Evolutionary conservation across 2,888 invertebrate genomes (phyloP).

Genomic region (Stenotaenia linearis): DNA sequence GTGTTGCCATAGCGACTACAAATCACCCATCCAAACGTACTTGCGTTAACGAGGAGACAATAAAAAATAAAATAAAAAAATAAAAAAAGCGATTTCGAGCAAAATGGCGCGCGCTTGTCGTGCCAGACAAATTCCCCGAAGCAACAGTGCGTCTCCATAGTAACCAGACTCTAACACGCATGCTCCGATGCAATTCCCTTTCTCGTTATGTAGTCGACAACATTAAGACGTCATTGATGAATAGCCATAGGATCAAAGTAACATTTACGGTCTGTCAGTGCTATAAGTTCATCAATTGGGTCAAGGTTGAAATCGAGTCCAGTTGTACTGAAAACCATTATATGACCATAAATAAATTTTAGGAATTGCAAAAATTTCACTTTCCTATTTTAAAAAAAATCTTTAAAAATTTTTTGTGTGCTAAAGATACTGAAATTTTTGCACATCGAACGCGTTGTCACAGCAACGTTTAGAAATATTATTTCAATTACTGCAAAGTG

Average conservation of each 20-base stretch:
- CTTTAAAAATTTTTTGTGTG: neutral
- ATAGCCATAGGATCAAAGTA: neutral
- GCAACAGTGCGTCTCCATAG: conserved; percentile 8
- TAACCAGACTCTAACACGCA: neutral
- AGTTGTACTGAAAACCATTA: neutral
- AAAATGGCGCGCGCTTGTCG: conserved; percentile 11
- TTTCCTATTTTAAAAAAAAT: neutral
- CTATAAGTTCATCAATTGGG: neutral
- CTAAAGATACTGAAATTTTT: neutral
- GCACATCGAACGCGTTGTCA: neutral
- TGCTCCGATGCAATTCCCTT: neutral
- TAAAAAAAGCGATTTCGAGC: neutral
- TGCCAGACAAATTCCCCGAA: conserved; percentile 12
- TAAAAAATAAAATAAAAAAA: neutral
- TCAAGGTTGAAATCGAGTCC: conserved; percentile 14
- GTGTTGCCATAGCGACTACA: neutral
- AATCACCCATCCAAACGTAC: neutral
- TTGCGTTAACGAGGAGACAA: conserved; percentile 14
- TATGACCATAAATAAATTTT: neutral
- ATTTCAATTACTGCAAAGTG: neutral
- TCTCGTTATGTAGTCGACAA: conserved; percentile 22
- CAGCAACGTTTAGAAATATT: conserved; percentile 7
- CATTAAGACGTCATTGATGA: conserved; percentile 24
- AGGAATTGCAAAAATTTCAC: too few species aligned
- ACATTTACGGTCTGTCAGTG: neutral